Base-by-base conservation (phyloP, 2,797 vertebrate genomes). In the Pseudomugil tenellus region DNA sequence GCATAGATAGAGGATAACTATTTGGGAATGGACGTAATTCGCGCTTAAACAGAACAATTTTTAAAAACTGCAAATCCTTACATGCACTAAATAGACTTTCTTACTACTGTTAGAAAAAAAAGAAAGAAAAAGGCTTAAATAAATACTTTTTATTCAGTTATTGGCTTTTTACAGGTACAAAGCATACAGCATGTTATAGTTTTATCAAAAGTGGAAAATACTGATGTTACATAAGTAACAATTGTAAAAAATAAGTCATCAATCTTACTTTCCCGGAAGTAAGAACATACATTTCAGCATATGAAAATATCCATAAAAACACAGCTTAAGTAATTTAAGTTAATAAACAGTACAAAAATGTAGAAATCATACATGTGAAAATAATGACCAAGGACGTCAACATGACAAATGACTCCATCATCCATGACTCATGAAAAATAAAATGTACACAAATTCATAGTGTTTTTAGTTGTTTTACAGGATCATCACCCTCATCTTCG, bases 71-170 rank as follows among this genome's bases (percentile, higher is more conserved):
- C 64, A 49, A 67, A 70, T 0, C 6, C 34, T n/a, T 16, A 58
- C 52, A 9, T 64, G 35, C 14, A 60, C 74, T 8, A 54, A 32
- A 70, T 63, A 46, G 56, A 73, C 41, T 1, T 49, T 9, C 65
- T 74, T 9, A 35, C 5, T 1, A 7, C 35, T 19, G 11, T 52
- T 62, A 26, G 31, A 29, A 55, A 76, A 52, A 6, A 43, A 73
- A 29, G 57, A 35, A 8, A 14, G 8, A 43, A 67, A 25, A 72
- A 32, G 14, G 7, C 57, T 96, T 97, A 98, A 99, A 99, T 99
- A 99, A 99, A 99, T 99, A 99, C 94, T 95, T 91, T 99, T 98
- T 98, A 97, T 98, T 98, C 96, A 98, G 98, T 98, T 96, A 96
- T 97, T 98, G 96, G 95, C 96, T 98, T 98, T 92, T 98, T 98